Conservation (phyloP, 2,797 vertebrate species). For the Myotis daubentonii region DNA sequence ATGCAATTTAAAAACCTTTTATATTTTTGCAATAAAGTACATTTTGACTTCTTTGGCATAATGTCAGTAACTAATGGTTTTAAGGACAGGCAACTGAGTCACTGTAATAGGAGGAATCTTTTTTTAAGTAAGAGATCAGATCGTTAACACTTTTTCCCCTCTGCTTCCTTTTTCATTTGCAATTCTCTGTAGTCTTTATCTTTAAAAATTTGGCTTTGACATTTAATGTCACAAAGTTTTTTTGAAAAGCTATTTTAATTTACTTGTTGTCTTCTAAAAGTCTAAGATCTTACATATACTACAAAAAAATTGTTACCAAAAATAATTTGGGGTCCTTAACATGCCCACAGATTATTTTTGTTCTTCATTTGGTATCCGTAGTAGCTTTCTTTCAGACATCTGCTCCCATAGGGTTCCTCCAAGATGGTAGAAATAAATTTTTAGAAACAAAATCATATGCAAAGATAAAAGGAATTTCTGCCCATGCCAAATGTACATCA, state of each 20-base stretch:
- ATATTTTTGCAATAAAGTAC: conserved; percentile 86
- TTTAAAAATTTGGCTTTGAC: conserved; percentile 57
- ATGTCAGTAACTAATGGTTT: conserved; percentile 69
- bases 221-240: conserved; percentile 43
- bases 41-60: conserved; percentile 80
- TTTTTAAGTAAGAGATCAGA: conserved; percentile 44
- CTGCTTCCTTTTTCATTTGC: conserved; percentile 73
- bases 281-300: conserved; percentile 56
- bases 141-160: conserved; percentile 63
- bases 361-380: neutral
- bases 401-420: neutral
- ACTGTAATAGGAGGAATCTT: conserved; percentile 60
- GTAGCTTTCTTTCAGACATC: neutral
- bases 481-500: neutral
- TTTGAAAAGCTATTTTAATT: conserved; percentile 55
- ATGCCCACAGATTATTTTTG: neutral
- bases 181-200: conserved; percentile 31
- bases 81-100: conserved; percentile 77
- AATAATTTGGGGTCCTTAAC: neutral
- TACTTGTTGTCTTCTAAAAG: conserved; percentile 57
- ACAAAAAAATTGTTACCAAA: conserved; percentile 35
- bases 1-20: conserved; percentile 85
- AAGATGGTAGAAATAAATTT: neutral
- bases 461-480: conserved; percentile 52
- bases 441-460: conserved; percentile 21